A percentile compares a stretch with the other conserved stretches of the same genome.
Conservation (phyloP, 1,140 invertebrate genomes). For the Microplitis demolitor region DNA sequence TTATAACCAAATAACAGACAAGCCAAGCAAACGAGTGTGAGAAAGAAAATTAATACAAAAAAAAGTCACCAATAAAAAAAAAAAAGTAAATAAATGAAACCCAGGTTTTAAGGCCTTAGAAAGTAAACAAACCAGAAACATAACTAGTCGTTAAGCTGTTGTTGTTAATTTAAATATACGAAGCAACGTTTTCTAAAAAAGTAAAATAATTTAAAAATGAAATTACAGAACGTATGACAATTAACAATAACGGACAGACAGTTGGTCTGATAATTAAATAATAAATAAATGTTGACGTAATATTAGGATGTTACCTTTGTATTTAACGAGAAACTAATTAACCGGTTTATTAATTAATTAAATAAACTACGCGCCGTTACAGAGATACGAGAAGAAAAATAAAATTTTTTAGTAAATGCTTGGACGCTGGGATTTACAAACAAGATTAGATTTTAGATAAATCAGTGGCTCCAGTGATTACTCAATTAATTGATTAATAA, state of each 20-base stretch:
- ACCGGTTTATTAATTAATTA: neutral
- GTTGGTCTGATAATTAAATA: neutral
- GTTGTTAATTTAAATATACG: conserved; percentile 42
- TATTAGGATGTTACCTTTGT: conserved; percentile 22
- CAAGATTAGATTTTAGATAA: conserved; percentile 5
- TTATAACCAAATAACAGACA: no score
- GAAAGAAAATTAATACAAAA: neutral
- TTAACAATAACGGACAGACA: neutral
- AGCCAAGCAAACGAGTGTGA: no score
- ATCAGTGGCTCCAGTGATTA: neutral
- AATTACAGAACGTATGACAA: no score
- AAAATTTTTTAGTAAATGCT: neutral
- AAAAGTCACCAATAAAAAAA: neutral
- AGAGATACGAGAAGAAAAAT: neutral
- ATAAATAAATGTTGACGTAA: conserved; percentile 21
- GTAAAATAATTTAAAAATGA: neutral
- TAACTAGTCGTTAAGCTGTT: conserved; percentile 48
- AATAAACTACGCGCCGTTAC: neutral
- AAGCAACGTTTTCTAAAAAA: neutral
- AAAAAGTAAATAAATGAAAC: neutral
- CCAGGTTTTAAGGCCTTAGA: conserved; percentile 42
- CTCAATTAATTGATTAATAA: neutral
- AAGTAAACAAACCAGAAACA: conserved; percentile 50
- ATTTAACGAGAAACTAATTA: neutral
- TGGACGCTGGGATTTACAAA: neutral